phyloP scores from a whole-genome alignment of 2,888 invertebrate genomes.

The Scaptomyza polygonia region DNA sequence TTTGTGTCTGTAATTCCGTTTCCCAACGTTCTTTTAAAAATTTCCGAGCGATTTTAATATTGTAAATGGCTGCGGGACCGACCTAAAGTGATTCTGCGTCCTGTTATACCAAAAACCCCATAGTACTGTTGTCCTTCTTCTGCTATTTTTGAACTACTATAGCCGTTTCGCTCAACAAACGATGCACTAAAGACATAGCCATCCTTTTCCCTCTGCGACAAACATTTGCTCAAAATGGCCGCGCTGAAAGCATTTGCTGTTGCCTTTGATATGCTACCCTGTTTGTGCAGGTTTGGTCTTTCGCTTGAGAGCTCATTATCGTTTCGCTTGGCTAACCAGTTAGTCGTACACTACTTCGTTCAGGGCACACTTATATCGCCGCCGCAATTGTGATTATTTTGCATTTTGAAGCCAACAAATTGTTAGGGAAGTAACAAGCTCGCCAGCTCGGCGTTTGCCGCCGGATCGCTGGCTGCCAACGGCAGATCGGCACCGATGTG shows the following conservation, averaged over 20 bases:
- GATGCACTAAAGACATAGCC: not conserved
- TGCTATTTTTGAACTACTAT: constrained; percentile 14
- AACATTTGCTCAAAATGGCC: constrained; percentile 58
- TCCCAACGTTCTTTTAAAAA: constrained; percentile 48
- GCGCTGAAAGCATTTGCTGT: constrained; percentile 31
- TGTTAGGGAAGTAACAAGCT: constrained; percentile 42
- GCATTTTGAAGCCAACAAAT: constrained; percentile 57
- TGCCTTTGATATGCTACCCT: constrained; percentile 56
- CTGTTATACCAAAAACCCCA: constrained; percentile 22
- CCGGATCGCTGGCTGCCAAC: constrained; percentile 60
- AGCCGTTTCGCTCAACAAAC: constrained; percentile 7
- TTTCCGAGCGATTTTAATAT: constrained; percentile 42
- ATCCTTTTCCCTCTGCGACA: constrained; percentile 30
- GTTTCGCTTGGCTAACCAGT: constrained; percentile 82
- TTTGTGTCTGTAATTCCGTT: constrained; percentile 24
- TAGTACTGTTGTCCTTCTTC: constrained; percentile 25
- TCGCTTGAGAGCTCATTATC: constrained; percentile 83
- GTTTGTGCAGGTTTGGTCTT: constrained; percentile 65
- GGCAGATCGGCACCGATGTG: constrained; percentile 54
- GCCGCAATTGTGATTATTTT: constrained; percentile 60
- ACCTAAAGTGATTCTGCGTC: constrained; percentile 54
- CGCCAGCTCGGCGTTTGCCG: constrained; percentile 68
- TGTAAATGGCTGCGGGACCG: constrained; percentile 49
- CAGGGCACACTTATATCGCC: constrained; percentile 55
- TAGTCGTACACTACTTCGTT: constrained; percentile 67